Percentiles rank a stretch among this genome's conserved stretches.
Evolutionary conservation across 2,113 vertebrate genomes (phyloP).

Genomic region (Zapus hudsonius): DNA sequence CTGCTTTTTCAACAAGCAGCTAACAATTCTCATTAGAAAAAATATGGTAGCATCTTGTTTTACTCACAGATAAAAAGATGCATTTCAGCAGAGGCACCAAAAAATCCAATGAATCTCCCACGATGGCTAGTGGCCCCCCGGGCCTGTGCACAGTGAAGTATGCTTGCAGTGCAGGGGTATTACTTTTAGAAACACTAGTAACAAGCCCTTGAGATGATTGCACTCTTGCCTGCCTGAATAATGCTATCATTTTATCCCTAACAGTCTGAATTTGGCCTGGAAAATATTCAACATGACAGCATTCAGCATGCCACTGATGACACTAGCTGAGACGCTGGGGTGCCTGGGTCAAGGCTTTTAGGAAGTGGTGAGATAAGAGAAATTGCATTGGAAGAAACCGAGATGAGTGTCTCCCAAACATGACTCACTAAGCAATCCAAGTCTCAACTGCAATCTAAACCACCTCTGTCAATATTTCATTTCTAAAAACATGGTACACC

Average conservation of each 20-base stretch:
- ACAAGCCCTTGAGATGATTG: not conserved
- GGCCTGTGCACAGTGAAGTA: not conserved
- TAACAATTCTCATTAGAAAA: not conserved
- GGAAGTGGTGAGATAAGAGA: not conserved
- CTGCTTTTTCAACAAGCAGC: conserved; percentile 21
- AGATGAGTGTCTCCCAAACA: not conserved
- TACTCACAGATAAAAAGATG: not conserved
- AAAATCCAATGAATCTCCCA: not conserved
- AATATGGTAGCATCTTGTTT: not conserved
- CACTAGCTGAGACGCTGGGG: not conserved
- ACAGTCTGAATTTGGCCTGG: not conserved
- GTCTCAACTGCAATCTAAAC: not conserved
- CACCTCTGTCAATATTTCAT: not conserved
- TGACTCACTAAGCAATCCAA: not conserved
- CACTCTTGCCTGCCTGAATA: not conserved
- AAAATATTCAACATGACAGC: not conserved
- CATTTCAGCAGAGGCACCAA: not conserved
- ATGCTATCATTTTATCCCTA: conserved; percentile 21
- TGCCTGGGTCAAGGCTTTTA: not conserved
- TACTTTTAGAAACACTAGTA: not conserved
- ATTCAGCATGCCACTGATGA: not conserved
- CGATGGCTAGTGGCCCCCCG: not conserved
- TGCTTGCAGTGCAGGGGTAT: not conserved
- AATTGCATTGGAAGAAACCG: not conserved
- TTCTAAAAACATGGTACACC: not conserved